Evolutionary conservation across 2,113 vertebrate genomes (phyloP).

Genomic region (Eonycteris spelaea): DNA sequence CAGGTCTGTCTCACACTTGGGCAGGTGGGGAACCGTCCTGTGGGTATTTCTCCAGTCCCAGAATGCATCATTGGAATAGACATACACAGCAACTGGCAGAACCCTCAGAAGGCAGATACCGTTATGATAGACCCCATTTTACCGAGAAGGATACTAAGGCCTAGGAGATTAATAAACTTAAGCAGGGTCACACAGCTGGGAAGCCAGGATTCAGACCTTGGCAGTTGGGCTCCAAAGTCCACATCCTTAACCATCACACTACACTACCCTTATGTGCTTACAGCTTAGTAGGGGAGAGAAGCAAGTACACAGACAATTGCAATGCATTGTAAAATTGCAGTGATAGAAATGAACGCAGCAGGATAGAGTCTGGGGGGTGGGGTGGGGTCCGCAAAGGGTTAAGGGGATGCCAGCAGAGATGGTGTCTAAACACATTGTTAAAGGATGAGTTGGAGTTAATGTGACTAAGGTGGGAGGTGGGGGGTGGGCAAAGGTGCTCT

Average conservation of each 20-base stretch:
- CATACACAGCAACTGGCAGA: not conserved
- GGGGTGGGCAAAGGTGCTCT: not conserved
- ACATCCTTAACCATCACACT: not conserved
- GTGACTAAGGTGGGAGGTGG: not conserved
- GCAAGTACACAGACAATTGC: not conserved
- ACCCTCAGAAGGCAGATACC: not conserved
- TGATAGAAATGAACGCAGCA: rapidly evolving
- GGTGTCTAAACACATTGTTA: not conserved
- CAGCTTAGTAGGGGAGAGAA: not conserved
- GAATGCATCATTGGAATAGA: not conserved
- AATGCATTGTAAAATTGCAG: rapidly evolving
- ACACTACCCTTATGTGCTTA: not conserved
- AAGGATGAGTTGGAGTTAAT: not conserved
- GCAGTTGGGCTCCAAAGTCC: not conserved
- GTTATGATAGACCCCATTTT: not conserved
- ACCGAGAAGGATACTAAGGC: not conserved
- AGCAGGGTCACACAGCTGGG: not conserved
- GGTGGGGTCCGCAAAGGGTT: not conserved
- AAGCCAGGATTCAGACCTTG: not conserved
- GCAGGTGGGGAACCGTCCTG: not conserved
- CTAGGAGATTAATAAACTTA: not conserved
- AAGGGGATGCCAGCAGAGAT: not conserved
- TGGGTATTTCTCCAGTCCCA: not conserved
- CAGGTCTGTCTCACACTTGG: not conserved
- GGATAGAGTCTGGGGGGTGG: not conserved